Evolutionary conservation across 2,888 invertebrate genomes (phyloP).

Genomic region (Cephus nigrinus): DNA sequence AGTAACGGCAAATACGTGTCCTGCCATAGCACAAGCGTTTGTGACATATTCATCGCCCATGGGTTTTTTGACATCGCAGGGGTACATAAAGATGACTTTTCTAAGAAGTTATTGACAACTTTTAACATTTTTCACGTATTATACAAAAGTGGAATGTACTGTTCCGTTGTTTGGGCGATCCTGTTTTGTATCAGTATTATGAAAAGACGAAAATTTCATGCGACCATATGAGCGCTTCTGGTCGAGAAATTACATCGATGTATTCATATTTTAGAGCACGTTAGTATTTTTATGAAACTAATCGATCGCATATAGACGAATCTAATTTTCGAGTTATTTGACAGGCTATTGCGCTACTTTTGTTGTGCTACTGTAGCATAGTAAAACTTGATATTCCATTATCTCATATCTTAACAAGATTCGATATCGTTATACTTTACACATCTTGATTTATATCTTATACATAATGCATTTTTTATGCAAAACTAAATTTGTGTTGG

Average conservation of each 20-base stretch:
- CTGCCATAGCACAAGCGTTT: not conserved
- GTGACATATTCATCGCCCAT: not conserved
- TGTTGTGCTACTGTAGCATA: conserved; percentile 10
- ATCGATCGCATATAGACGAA: not conserved
- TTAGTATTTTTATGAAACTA: not conserved
- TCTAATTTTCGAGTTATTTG: not conserved
- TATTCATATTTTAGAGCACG: not conserved
- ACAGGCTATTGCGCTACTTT: conserved; percentile 13
- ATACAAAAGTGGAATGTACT: not conserved
- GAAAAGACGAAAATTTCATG: not conserved
- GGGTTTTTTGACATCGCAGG: not conserved
- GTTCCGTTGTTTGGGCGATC: not conserved
- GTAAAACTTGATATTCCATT: not conserved
- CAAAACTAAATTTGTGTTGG: conserved; percentile 39
- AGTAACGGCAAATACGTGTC: not conserved
- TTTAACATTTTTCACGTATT: not conserved
- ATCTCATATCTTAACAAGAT: conserved; percentile 24
- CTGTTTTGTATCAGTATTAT: not conserved
- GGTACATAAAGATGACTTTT: not conserved
- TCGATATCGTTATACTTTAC: conserved; percentile 16
- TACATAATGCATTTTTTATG: conserved; percentile 23
- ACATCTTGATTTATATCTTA: conserved; percentile 20
- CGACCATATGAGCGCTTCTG: not conserved
- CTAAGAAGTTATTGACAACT: not conserved
- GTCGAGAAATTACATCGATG: not conserved